Evolutionary conservation across 2,888 invertebrate species (phyloP), one percentile per base, ranked within the genome.

Genomic region (Drosophila pegasa): DNA sequence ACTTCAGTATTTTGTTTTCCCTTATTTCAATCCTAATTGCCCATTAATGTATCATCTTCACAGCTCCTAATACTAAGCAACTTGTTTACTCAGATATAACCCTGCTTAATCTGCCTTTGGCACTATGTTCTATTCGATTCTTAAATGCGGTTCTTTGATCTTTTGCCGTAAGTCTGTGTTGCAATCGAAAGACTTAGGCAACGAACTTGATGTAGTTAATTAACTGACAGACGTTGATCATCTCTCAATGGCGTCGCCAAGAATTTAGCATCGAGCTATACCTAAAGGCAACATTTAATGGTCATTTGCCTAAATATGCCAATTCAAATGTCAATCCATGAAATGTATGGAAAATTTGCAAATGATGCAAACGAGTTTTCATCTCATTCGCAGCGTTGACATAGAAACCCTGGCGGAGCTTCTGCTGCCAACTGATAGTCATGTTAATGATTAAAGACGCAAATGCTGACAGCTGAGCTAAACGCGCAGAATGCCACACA

Each of bases 271-370:
- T 33, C n/a, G 16, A 31, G 25, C 60, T 37, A 50, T 51, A 66
- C 48, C 72, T 64, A 64, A 60, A 75, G 66, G 72, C 71, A 67
- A 56, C 31, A 56, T 72, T 76, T 76, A 71, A 76, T 78, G 77
- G 70, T 71, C 69, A 79, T 77, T 83, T 83, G 79, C 87, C 86
- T 88, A 86, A 88, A 89, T 86, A 80, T 81, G 82, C 80, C 86
- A 88, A 75, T 80, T 81, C 33, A 81, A 81, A 84, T 79, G 82
- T 82, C 79, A 77, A 63, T 65, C 67, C 71, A 72, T 78, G 71
- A 78, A 87, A 84, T 75, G 57, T 73, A 74, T 80, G 76, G 63
- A 71, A 75, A 62, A 56, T 55, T 50, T 50, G 68, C 61, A 64
- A 63, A 57, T 41, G 50, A 62, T 48, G 55, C 57, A 83, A 86